Conservation (phyloP, 2,888 invertebrate species). For the Brenthis ino region DNA sequence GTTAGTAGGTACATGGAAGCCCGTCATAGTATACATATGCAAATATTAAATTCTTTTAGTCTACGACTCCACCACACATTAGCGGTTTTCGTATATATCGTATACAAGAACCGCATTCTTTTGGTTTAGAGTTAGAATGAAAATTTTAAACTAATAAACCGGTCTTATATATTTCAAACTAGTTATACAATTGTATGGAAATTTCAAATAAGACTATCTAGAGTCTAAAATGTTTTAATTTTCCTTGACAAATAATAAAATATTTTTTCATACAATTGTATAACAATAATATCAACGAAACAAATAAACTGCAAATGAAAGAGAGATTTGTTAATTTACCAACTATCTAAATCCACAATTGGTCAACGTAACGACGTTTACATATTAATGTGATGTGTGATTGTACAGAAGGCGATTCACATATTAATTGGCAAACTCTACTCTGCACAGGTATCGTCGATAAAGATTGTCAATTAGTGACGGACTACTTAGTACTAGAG, state of each 20-base stretch:
- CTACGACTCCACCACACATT: conserved; percentile 1
- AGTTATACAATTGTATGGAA: conserved; percentile 57
- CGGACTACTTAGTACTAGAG: conserved; percentile 53
- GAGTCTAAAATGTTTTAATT: background rate
- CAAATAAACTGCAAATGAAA: no score
- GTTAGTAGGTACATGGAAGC: conserved; percentile 5
- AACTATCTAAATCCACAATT: conserved; percentile 38
- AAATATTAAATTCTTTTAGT: conserved; percentile 22
- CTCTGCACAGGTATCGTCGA: conserved; percentile 58
- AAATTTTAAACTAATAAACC: conserved; percentile 59
- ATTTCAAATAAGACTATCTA: conserved; percentile 40
- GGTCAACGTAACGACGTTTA: conserved; percentile 64
- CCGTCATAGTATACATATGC: conserved; percentile 14
- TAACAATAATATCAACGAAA: no score
- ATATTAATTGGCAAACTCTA: conserved; percentile 76
- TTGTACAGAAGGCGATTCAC: conserved; percentile 58
- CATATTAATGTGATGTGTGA: conserved; percentile 73
- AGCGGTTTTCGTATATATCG: conserved; percentile 6
- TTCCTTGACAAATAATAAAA: no score
- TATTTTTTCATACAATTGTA: no score
- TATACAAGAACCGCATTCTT: conserved; percentile 30
- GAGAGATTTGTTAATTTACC: no score
- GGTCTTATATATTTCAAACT: conserved; percentile 45
- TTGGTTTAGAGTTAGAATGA: conserved; percentile 35
- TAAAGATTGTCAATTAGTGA: conserved; percentile 62